Conservation (phyloP, 2,888 invertebrate species). For the Oligia fasciuncula region DNA sequence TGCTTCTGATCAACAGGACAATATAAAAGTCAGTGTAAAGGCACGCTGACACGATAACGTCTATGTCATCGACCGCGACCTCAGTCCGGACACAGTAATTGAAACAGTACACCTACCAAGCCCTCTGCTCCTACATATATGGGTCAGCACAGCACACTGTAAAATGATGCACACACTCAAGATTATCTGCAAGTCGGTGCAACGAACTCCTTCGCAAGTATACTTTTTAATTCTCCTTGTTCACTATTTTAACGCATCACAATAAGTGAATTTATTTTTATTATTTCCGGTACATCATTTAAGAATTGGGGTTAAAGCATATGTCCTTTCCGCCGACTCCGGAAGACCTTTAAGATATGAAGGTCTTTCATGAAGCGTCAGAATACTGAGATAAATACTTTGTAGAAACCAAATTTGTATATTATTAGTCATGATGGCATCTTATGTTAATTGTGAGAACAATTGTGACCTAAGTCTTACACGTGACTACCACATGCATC, state of each 20-base stretch:
- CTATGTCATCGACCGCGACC: slow-evolving; percentile 18
- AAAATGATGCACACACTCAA: slow-evolving; percentile 28
- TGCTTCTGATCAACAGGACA: background rate
- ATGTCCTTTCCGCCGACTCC: background rate
- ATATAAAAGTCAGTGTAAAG: background rate
- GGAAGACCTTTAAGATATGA: background rate
- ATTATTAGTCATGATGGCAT: slow-evolving; percentile 17
- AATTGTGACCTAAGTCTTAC: slow-evolving; percentile 6
- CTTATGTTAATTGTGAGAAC: slow-evolving; percentile 14
- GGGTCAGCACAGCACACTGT: slow-evolving; percentile 17
- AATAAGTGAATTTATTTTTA: background rate
- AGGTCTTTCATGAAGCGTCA: background rate
- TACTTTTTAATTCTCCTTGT: background rate
- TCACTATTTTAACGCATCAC: background rate
- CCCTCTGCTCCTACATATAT: slow-evolving; percentile 27
- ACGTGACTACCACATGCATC: slow-evolving; percentile 2
- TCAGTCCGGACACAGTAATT: slow-evolving; percentile 51
- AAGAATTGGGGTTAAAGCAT: background rate
- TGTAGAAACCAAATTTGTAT: slow-evolving; percentile 1
- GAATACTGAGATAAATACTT: background rate
- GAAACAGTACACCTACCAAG: slow-evolving; percentile 52
- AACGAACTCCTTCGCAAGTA: slow-evolving; percentile 36
- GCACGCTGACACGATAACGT: background rate
- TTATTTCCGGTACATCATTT: background rate
- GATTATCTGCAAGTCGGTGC: slow-evolving; percentile 33